These are phyloP conservation scores for Temnothorax rugatulus DNA, from an alignment of 2,888 invertebrate genomes.

Conservation along the genomic window DNA sequence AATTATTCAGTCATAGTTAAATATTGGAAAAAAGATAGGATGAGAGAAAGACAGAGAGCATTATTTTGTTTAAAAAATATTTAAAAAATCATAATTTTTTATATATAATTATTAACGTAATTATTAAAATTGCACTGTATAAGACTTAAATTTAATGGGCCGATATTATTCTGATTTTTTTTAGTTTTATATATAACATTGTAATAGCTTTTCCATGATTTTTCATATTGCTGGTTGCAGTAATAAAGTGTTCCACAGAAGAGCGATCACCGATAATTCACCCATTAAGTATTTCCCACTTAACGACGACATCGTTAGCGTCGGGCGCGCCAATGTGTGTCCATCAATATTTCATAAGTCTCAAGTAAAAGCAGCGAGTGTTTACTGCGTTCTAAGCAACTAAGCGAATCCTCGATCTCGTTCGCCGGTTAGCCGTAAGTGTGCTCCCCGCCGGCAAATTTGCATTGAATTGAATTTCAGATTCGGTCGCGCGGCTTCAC, in stretches of 20 bases:
- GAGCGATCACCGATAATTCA: constrained; percentile 41
- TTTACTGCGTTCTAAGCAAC: constrained; percentile 81
- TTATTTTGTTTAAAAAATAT: not conserved
- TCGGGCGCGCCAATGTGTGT: constrained; percentile 66
- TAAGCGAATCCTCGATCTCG: constrained; percentile 79
- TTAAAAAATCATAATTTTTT: not conserved
- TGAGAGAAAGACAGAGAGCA: not conserved
- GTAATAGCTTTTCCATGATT: not conserved
- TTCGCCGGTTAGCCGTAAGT: constrained; percentile 79
- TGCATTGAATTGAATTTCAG: constrained; percentile 86
- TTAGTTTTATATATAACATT: not conserved
- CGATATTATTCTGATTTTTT: not conserved
- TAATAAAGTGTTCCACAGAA: constrained; percentile 26
- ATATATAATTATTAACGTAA: not conserved
- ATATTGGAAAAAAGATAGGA: not conserved
- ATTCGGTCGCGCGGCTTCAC: constrained; percentile 65
- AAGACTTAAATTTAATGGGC: not conserved
- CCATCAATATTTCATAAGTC: constrained; percentile 85
- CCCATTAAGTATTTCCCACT: constrained; percentile 47
- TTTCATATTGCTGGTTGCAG: not conserved
- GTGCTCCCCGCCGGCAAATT: constrained; percentile 77
- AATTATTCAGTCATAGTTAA: not conserved
- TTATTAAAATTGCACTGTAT: not conserved
- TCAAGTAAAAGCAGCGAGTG: constrained; percentile 81
- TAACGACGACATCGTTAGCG: constrained; percentile 65